Conservation (phyloP, 2,113 vertebrate species). For the Larimichthys crocea region DNA sequence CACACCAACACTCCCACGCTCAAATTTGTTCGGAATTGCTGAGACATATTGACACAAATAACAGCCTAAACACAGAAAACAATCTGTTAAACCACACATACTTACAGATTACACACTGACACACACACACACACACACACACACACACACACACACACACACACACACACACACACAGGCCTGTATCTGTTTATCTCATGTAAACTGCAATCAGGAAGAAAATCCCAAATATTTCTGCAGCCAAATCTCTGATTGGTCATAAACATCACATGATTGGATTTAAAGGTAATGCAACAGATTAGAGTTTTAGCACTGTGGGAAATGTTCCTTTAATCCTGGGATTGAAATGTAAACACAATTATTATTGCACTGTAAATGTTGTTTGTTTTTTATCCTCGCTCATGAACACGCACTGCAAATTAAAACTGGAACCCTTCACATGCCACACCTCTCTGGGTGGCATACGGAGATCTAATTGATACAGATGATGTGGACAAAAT, state of each 20-base stretch:
- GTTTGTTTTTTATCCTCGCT: no score
- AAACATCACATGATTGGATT: neutral
- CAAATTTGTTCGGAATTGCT: slow-evolving; percentile 44
- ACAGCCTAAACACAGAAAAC: slow-evolving; percentile 57
- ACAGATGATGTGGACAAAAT: neutral
- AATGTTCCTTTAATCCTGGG: neutral
- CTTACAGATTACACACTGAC: neutral
- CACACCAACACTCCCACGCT: slow-evolving; percentile 51
- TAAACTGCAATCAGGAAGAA: slow-evolving; percentile 31
- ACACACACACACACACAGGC: neutral
- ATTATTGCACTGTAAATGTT: neutral
- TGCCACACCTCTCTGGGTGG: neutral
- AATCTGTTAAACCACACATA: slow-evolving; percentile 32
- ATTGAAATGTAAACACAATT: neutral
- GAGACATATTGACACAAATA: slow-evolving; percentile 66
- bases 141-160: slow-evolving; percentile 23
- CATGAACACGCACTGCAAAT: neutral
- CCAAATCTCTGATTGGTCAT: slow-evolving; percentile 16
- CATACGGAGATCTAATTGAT: neutral
- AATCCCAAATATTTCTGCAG: slow-evolving; percentile 30
- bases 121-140: slow-evolving; percentile 16
- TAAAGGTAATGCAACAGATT: slow-evolving; percentile 5
- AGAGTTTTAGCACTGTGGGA: slow-evolving; percentile 5
- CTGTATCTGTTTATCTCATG: neutral
- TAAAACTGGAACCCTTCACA: neutral